Base-by-base conservation (phyloP, 2,888 invertebrate genomes). In the Macrosiphum euphorbiae region DNA sequence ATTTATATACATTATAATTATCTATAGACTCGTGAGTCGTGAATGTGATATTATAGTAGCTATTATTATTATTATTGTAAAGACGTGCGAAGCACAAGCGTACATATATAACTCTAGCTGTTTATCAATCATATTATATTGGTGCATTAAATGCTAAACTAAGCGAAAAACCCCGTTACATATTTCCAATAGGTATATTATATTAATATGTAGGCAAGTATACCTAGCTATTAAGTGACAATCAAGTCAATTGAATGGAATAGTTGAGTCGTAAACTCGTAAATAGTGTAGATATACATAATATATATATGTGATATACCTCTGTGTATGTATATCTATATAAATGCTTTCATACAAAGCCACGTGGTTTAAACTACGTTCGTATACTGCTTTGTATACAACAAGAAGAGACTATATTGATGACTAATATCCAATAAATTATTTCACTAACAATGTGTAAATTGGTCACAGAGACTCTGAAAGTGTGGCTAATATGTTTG, bases 381-480 rank as follows among this genome's bases (percentile, higher is more conserved):
- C 52, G 11, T 47, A 47, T 47, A 91, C 52, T 84, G 52, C 26
- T 61, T 85, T 89, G 28, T 89, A 26, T 50, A 78, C 50, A 13
- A 3, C 13, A n/a, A 67, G n/a, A 67, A 78, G 26, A 88, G 55
- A 55, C 44, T 67, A 67, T 67, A 67, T 35, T 78, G 78, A 78
- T 78, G 20, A 35, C 78, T 78, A 50, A 89, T 35, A 84, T 78
- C 90, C 90, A 84, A 84, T 41, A 55, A 91, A 55, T 91, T 91
- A 85, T 91, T 91, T 55, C 55, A 26, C 35, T 50, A 88, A 90
- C 90, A 84, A 91, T 91, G 84, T 13, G 55, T 55, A n/a, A 50
- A 92, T 92, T 92, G 87, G 92, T 92, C 92, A 92, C 92, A 86
- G 86, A 47, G 47, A 35, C 58, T 87, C 47, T 87, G 47, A 24